Evolutionary conservation across 1,140 invertebrate species (phyloP), one percentile per base, ranked within the genome.

Genomic region (Megalopta genalis): DNA sequence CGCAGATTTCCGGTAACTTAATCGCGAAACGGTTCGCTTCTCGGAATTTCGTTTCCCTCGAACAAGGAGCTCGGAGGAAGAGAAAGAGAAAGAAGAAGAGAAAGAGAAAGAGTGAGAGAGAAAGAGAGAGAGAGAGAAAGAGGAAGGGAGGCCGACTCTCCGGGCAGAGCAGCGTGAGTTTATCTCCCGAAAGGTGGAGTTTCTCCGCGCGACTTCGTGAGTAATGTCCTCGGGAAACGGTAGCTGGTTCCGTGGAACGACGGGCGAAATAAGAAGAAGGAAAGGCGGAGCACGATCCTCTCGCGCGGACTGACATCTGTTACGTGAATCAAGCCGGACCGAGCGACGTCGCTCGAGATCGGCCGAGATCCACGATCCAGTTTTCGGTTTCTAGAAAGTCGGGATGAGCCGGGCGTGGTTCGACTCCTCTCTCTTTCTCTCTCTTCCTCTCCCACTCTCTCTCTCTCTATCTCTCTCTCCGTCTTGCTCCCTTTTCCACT

Each of bases 351-450:
- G 77, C 66, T 69, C 77, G 85, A 86, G 84, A 86, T 86, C 84
- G 64, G 49, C 49, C 69, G 74, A 81, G 71, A 85, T 85, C 72
- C 78, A 66, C 86, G 89, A 91, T 91, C 90, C 89, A 91, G 90
- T 91, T 90, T 91, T 90, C 85, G 89, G 89, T 86, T 90, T 91
- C 88, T 91, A 91, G 90, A 91, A 91, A 91, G 90, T 90, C 79
- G 81, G 85, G 89, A 90, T 90, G 88, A 87, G 85, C 68, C 83
- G 87, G 86, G 86, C 80, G 87, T 89, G 88, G 88, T 88, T 80
- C 84, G 25, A 60, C 62, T 69, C 70, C 69, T 62, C 54, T 69
- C 60, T 32, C 46, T 59, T 27, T 74, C 46, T 65, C 68, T 39
- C 23, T 46, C 1, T 52, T 7, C 8, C 8, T n/a, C 6, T 49